Base-by-base conservation (phyloP, 53 echinoderm and acorn worm genomes). In the Temnopleurus reevesii region DNA sequence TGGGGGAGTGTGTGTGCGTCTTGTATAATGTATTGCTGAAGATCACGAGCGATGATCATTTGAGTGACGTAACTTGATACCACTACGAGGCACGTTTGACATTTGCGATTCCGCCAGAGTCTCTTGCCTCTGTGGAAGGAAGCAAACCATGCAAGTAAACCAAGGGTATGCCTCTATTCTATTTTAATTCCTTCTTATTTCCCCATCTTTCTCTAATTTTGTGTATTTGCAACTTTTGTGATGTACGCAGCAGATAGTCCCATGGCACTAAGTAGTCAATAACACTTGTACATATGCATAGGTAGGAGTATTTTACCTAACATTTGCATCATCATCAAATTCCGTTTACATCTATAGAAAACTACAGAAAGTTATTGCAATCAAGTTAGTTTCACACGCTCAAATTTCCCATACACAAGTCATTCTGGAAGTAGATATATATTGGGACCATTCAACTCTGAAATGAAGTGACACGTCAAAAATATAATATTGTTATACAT, bases 51-150 rank as follows among this genome's bases (percentile, higher is more conserved):
- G 79, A 79, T 79, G 79, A 79, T 79, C 79, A 79, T 79, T 79
- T 79, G 79, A 79, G 79, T 79, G 79, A 79, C 79, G 79, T 79
- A 79, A 79, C 46, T 46, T 79, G 79, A 79, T 79, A 79, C 46
- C 79, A 47, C 28, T 79, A 79, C 79, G 47, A 79, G 79, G 79
- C 79, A 79, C 79, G 49, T 79, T 79, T 79, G 79, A 79, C 79
- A 79, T 79, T 79, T 79, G 79, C 79, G 26, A 79, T 46, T 79
- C 79, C 49, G 51, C 47, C 79, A 29, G 46, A 47, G 79, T 28
- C 41, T 79, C 46, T 29, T 79, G 79, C 79, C 46, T 79, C 79
- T 79, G 24, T 79, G 28, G 71, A 79, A 15, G 29, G 49, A 47
- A 27, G 41, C 79, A 79, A n/a, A 49, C 79, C 79, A 49, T 47